These are phyloP conservation scores for Empidonax alnorum DNA, from an alignment of 2,113 vertebrate species.

Conservation along the genomic window DNA sequence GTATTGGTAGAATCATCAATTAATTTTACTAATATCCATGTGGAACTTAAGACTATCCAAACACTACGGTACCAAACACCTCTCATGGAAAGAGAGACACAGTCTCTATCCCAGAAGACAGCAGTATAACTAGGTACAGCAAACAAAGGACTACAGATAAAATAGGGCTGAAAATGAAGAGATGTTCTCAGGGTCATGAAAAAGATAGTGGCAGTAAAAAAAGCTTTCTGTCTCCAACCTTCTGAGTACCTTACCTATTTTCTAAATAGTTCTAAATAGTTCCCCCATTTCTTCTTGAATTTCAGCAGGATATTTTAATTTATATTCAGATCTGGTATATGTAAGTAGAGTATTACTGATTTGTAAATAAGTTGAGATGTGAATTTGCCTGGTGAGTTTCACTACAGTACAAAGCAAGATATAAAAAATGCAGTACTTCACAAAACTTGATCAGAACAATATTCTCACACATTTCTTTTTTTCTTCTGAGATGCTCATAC, in stretches of 20 bases:
- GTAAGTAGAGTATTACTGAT: slow-evolving; percentile 1
- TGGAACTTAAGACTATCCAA: background rate
- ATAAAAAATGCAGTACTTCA: slow-evolving; percentile 19
- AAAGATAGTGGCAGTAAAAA: background rate
- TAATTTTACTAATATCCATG: background rate
- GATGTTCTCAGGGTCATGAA: background rate
- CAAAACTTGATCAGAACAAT: slow-evolving; percentile 7
- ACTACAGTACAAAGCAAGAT: background rate
- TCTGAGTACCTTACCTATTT: background rate
- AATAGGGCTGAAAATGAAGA: background rate
- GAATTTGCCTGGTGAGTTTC: background rate
- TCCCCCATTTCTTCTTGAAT: background rate
- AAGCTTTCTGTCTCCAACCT: background rate
- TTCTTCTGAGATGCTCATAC: slow-evolving; percentile 1
- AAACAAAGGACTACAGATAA: background rate
- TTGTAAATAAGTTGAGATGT: background rate
- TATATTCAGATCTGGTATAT: background rate
- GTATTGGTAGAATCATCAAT: background rate
- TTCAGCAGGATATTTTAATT: background rate
- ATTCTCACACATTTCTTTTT: slow-evolving; percentile 12
- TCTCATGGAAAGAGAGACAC: background rate
- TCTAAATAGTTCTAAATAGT: background rate
- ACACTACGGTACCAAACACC: background rate
- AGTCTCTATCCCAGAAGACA: background rate
- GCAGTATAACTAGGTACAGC: background rate